A percentile compares a stretch with the other conserved stretches of the same genome.
These are phyloP conservation scores for Eulacestoma nigropectus DNA, from an alignment of 2,113 vertebrate species.

Conservation along the genomic window DNA sequence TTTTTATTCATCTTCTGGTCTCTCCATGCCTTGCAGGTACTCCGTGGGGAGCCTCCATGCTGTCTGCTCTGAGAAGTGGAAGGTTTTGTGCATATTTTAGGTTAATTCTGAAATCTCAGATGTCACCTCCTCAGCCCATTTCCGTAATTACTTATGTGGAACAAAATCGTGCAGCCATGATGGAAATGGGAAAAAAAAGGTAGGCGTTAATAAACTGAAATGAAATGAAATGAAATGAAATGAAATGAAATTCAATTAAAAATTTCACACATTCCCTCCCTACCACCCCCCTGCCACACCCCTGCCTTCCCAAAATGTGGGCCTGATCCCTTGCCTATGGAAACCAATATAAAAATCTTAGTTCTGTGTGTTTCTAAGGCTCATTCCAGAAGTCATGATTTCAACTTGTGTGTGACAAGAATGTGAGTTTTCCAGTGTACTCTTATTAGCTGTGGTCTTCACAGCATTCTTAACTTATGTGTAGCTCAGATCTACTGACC, in stretches of 20 bases:
- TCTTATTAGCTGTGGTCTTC: background rate
- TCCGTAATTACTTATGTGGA: constrained; percentile 22
- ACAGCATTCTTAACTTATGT: background rate
- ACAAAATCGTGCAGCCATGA: background rate
- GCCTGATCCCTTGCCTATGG: background rate
- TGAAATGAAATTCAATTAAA: background rate
- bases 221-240: background rate
- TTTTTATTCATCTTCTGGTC: constrained; percentile 4
- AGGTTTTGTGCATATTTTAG: constrained; percentile 19
- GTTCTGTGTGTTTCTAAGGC: background rate
- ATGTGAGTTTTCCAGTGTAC: background rate
- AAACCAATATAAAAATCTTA: background rate
- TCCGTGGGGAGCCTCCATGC: background rate
- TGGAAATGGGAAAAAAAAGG: background rate
- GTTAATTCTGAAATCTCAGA: constrained; percentile 33
- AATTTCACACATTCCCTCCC: rapidly evolving
- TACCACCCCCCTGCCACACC: background rate
- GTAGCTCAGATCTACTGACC: background rate
- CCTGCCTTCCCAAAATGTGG: background rate
- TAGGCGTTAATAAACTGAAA: background rate
- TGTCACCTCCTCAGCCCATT: constrained; percentile 1
- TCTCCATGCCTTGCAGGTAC: background rate
- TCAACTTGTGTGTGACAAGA: background rate
- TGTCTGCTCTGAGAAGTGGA: background rate
- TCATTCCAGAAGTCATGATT: background rate